Conservation (phyloP, 2,797 vertebrate species). For the Hozukius guyotensis region DNA sequence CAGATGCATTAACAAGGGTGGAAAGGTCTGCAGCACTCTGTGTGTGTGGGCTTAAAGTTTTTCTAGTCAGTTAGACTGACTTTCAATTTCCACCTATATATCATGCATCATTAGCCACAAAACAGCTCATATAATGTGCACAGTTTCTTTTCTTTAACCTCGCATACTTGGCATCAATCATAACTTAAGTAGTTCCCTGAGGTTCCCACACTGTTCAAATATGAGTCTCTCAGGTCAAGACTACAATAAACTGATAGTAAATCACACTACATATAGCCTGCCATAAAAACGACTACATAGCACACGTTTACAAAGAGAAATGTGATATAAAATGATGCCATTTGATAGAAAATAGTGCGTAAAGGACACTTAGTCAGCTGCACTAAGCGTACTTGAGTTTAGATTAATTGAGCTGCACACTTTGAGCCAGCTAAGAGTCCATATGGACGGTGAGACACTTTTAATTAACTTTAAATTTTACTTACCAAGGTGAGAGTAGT, state of each 20-base stretch:
- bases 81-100: slow-evolving; percentile 10
- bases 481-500: slow-evolving; percentile 54
- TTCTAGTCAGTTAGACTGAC: slow-evolving; percentile 3
- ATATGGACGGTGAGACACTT: background rate
- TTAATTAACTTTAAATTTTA: background rate
- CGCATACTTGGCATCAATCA: slow-evolving; percentile 24
- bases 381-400: background rate
- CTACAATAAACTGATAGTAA: background rate
- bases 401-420: background rate
- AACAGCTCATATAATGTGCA: background rate
- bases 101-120: slow-evolving; percentile 17
- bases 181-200: background rate
- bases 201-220: background rate
- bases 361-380: background rate
- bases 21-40: slow-evolving; percentile 10
- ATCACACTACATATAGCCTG: background rate
- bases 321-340: background rate
- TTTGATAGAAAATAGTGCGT: background rate
- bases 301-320: background rate
- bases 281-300: background rate
- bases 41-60: slow-evolving; percentile 17
- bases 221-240: background rate
- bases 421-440: background rate
- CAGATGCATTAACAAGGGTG: background rate
- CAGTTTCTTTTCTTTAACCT: background rate